A percentile compares a stretch with the other conserved stretches of the same genome.
Conservation (phyloP, 2,113 vertebrate genomes). For the Menidia beryllina region DNA sequence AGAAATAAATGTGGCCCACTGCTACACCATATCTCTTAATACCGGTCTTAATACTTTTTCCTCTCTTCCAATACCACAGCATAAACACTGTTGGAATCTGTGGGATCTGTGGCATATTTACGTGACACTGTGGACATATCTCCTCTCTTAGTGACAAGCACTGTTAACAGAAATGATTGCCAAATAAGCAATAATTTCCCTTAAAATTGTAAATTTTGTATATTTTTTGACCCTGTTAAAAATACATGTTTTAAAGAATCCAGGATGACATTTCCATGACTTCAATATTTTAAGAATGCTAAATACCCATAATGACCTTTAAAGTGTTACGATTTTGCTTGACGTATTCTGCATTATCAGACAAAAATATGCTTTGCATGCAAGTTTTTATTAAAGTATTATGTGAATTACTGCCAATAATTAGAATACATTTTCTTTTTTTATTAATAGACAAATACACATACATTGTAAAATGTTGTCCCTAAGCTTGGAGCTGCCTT, state of each 20-base stretch:
- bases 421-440: too few relatives aligned
- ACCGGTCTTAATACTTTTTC: too few relatives aligned
- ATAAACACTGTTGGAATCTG: not conserved
- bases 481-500: not conserved
- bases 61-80: slow-evolving; percentile 1
- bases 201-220: not conserved
- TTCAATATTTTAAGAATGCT: not conserved
- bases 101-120: not conserved
- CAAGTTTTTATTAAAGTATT: too few relatives aligned
- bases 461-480: not conserved
- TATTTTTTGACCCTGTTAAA: not conserved
- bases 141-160: not conserved
- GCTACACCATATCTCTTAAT: not conserved
- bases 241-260: not conserved
- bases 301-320: too few relatives aligned
- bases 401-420: too few relatives aligned
- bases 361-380: too few relatives aligned
- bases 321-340: too few relatives aligned
- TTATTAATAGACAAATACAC: too few relatives aligned
- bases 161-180: not conserved
- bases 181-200: not conserved
- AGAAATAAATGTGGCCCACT: slow-evolving; percentile 13
- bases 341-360: too few relatives aligned
- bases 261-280: not conserved
- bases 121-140: not conserved